Base-by-base conservation (phyloP, 2,113 vertebrate genomes). In the Malurus alboscapulatus region DNA sequence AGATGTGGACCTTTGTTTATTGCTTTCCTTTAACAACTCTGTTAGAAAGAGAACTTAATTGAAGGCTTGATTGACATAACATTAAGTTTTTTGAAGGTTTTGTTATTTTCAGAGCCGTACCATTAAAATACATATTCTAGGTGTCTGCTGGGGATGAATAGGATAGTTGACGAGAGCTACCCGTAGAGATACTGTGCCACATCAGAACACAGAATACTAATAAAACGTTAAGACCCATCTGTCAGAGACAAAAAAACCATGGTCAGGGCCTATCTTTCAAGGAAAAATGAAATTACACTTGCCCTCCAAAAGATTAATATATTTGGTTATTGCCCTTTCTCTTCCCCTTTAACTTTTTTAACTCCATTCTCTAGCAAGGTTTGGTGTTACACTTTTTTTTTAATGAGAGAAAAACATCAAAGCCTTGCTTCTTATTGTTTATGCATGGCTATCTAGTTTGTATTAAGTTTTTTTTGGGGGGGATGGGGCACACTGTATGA, bases 181-280 rank as follows among this genome's bases (percentile, higher is more conserved):
- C 82, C 78, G 91, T 80, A 42, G 87, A 93, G 93, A 90, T 69
- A 55, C 71, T 73, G 24, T 90, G 80, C 76, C 91, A 78, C 86
- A 84, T 84, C 82, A 85, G 62, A 93, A 67, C 81, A 80, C 47
- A 87, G 87, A 94, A 94, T 95, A 77, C 77, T 96, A 95, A 94
- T 92, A 96, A 91, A 95, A 94, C 75, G 62, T 71, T 90, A 93
- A 91, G 87, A 91, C 55, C 78, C 79, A 91, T 94, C 87, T 96
- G 87, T 92, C 89, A 94, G 75, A 95, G 82, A 87, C 87, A 94
- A 86, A 95, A 96, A 95, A 63, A 45, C 40, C 63, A 45, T 92
- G 84, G 85, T 87, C 84, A 94, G 91, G 78, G 44, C 91, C 90
- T 94, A 50, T 92, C 72, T 94, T 94, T 89, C 82, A 85, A 85